Evolutionary conservation across 2,797 vertebrate species (phyloP).

Genomic region (Lagorchestes hirsutus): DNA sequence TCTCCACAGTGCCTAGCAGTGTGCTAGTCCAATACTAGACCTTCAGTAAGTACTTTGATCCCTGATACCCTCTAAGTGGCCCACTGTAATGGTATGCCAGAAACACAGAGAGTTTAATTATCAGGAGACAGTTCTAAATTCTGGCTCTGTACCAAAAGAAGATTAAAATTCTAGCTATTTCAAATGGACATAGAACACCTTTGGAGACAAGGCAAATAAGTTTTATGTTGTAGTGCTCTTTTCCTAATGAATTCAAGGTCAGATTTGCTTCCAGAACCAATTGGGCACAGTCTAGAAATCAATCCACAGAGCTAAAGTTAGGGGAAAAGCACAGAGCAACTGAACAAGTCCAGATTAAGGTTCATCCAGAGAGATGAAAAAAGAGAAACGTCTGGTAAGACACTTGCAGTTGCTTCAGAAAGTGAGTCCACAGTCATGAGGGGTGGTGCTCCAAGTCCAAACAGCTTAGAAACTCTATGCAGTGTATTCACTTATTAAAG

Average conservation of each 20-base stretch:
- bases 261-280: not conserved
- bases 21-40: not conserved
- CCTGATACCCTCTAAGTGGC: not conserved
- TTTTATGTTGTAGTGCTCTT: not conserved
- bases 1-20: not conserved
- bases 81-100: not conserved
- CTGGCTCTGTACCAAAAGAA: conserved; percentile 28
- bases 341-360: not conserved
- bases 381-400: not conserved
- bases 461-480: not conserved
- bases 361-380: not conserved
- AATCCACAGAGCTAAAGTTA: not conserved
- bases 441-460: not conserved
- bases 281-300: not conserved
- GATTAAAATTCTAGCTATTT: conserved; percentile 37
- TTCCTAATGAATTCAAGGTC: conserved; percentile 22
- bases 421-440: not conserved
- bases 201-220: conserved; percentile 17
- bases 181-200: not conserved
- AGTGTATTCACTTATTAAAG: not conserved
- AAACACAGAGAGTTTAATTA: conserved; percentile 15
- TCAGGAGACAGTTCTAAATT: conserved; percentile 29
- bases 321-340: not conserved
- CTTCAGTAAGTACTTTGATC: not conserved
- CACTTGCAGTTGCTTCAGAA: not conserved